Base-by-base conservation (phyloP, 2,113 vertebrate species). In the Equus przewalskii region DNA sequence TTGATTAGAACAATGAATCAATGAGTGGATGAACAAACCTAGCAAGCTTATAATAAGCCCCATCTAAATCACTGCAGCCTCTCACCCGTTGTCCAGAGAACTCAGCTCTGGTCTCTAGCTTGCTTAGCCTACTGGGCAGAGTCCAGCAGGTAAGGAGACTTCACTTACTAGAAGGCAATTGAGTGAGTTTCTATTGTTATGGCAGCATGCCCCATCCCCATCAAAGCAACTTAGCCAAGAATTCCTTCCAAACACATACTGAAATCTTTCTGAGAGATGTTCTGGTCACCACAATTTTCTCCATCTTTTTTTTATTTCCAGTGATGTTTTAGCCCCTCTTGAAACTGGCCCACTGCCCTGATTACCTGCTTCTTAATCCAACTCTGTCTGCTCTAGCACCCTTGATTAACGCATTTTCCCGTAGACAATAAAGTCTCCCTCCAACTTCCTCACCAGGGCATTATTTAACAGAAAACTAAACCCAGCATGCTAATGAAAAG, bases 391-490 rank as follows among this genome's bases (percentile, higher is more conserved):
- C 83, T 44, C 22, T 44, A 76, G 16, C 56, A 54, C 58, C 67
- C 49, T 62, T 56, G 60, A 91, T 70, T 64, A 90, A 86, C 4
- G 0, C 16, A 10, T 92, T 92, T 91, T 94, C 46, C 85, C 28
- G 7, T 0, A 93, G 76, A 81, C 46, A 28, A 51, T 79, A 89
- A 92, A 85, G n/a, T 93, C 88, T 89, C 85, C 81, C n/a, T 94
- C 91, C 78, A 93, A 11, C 51, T 64, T 13, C 1, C 81, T 73
- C 65, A 69, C 62, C 12, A 36, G 41, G 91, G 72, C 36, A 41
- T 93, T 95, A 89, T 79, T 97, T 91, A 97, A 94, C 89, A 89
- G 78, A 93, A 97, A 81, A 60, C 91, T 67, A 78, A 97, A 82
- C 56, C 81, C 86, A 81, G 86, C 64, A 58, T 1, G 21, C 72